Evolutionary conservation across 2,797 vertebrate genomes (phyloP).

Genomic region (Nyctibius grandis): DNA sequence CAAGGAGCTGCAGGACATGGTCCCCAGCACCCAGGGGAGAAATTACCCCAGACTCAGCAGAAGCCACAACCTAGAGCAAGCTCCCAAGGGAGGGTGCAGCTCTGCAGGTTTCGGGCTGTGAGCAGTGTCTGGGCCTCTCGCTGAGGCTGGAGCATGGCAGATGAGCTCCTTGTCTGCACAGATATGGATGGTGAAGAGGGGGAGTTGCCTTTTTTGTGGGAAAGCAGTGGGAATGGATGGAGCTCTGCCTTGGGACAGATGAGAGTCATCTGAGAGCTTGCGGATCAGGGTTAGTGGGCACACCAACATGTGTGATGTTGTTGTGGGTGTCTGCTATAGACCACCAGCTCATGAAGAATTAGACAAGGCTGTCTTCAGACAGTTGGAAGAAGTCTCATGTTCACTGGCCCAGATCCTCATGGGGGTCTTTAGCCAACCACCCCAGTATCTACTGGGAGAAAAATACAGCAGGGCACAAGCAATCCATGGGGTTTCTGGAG

Average conservation of each 20-base stretch:
- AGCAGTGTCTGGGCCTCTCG: neutral
- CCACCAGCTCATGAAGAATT: neutral
- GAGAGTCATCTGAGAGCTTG: neutral
- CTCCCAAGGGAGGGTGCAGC: neutral
- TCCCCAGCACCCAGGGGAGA: accelerated
- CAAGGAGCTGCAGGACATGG: neutral
- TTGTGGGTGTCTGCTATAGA: neutral
- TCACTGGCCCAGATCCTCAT: neutral
- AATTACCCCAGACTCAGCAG: neutral
- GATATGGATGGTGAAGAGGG: neutral
- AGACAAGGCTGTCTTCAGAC: neutral
- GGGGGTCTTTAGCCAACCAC: neutral
- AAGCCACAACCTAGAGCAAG: neutral
- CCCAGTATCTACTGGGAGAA: neutral
- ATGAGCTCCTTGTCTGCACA: neutral
- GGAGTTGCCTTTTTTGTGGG: neutral
- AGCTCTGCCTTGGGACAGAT: neutral
- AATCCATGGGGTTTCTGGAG: neutral
- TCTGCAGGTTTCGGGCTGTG: neutral
- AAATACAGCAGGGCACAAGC: neutral
- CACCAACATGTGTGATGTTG: neutral
- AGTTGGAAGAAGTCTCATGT: neutral
- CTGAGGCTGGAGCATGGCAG: neutral
- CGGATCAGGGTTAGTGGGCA: neutral
- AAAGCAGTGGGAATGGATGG: neutral